Percentiles rank a stretch among this genome's conserved stretches.
phyloP scores from a whole-genome alignment of 2,888 invertebrate species.

The Oxyteleia sp. region DNA sequence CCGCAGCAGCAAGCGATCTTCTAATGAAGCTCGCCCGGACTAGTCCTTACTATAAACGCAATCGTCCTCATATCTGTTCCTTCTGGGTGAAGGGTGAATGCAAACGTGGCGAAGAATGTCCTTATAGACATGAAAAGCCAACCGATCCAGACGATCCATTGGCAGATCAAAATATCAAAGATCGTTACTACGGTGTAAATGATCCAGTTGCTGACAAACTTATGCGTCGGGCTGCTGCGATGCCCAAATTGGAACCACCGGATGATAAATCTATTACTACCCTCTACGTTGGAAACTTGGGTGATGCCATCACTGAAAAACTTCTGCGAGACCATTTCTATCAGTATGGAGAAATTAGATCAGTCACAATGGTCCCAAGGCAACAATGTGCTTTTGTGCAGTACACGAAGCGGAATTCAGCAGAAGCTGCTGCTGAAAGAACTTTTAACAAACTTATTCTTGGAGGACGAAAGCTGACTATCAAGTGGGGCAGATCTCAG shows the following conservation, averaged over 20 bases:
- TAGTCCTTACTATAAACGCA: constrained; percentile 97
- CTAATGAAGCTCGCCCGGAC: constrained; percentile 96
- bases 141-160: constrained; percentile 99
- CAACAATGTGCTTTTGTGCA: constrained; percentile 99
- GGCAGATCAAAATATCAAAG: constrained; percentile 98
- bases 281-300: constrained; percentile 98
- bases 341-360: constrained; percentile 99
- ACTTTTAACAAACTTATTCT: constrained; percentile 97
- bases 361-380: constrained; percentile 95
- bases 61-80: constrained; percentile 98
- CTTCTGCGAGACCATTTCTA: constrained; percentile 98
- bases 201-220: constrained; percentile 98
- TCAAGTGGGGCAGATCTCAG: constrained; percentile 99
- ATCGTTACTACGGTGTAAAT: constrained; percentile 97
- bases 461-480: constrained; percentile 96
- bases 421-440: constrained; percentile 97
- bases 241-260: constrained; percentile 98
- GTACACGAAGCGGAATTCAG: constrained; percentile 95
- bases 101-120: constrained; percentile 98
- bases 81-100: constrained; percentile 99
- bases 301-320: constrained; percentile 95
- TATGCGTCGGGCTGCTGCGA: constrained; percentile 95
- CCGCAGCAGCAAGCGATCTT: constrained; percentile 94
- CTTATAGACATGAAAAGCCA: constrained; percentile 98
- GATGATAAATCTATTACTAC: constrained; percentile 99